Evolutionary conservation across 2,888 invertebrate species (phyloP), one percentile per base, ranked within the genome.

Genomic region (Aleiodes leptofemur): DNA sequence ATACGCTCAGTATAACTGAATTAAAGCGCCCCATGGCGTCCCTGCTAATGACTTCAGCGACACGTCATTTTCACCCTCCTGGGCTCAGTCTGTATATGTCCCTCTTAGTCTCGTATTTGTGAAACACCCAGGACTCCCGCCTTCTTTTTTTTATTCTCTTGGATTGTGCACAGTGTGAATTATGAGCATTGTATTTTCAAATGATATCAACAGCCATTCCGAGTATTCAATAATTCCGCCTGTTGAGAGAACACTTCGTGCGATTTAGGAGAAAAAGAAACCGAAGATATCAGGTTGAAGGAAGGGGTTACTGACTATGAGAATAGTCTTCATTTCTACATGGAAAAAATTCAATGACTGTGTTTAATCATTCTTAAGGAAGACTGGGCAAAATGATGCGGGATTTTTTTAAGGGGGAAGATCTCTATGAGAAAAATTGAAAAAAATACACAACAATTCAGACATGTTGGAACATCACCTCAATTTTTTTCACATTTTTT

Each of bases 1-100:
- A 80, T 81, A 80, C 75, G 76, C 79, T 73, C 59, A 51, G 75
- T 76, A 76, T 82, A 82, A 78, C 77, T 79, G 77, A 77, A 81
- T 82, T 78, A 80, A 79, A 81, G 77, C 77, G 72, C 80, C 78
- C 77, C 79, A 79, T 78, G 78, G 80, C 77, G 79, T 77, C 77
- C 75, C 74, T 56, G 76, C 81, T 82, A 80, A 80, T 80, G 79
- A 80, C 80, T 76, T 82, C 81, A 80, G 80, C 77, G 79, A 79
- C 79, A 79, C 81, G 78, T 80, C 80, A 80, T 77, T 78, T 76
- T 59, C 78, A 80, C 78, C 80, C 78, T 78, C 75, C 34, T 56
- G 57, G 71, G 76, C 69, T 74, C 66, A 69, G 43, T 23, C 11
- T 55, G 11, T 43, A 11, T 43, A 43, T 43, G 43, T 43, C 51